phyloP scores from a whole-genome alignment of 2,888 invertebrate species.

The Reticulitermes lucifugus region DNA sequence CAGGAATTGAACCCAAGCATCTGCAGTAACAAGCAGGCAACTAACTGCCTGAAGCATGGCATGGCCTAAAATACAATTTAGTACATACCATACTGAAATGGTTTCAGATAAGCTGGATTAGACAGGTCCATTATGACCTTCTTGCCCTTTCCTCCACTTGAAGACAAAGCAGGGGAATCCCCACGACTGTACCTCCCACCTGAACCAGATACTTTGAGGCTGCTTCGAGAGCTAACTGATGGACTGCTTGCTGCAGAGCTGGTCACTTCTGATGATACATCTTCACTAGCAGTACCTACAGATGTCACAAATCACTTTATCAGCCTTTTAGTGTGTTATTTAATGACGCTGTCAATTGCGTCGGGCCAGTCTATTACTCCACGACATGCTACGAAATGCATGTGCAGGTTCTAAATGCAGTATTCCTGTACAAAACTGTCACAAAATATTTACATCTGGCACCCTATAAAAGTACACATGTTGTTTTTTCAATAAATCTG shows the following conservation, averaged over 20 bases:
- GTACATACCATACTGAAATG: slow-evolving; percentile 55
- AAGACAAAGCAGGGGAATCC: slow-evolving; percentile 17
- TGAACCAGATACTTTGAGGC: background rate
- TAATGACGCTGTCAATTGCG: no score
- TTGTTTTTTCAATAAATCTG: no score
- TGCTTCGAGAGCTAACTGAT: slow-evolving; percentile 35
- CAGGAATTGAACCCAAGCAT: no score
- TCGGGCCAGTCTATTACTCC: no score
- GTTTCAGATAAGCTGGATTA: slow-evolving; percentile 55
- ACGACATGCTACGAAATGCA: no score
- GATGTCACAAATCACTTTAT: background rate
- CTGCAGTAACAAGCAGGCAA: background rate
- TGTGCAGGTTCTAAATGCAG: no score
- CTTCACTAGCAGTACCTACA: slow-evolving; percentile 14
- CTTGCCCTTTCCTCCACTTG: slow-evolving; percentile 25
- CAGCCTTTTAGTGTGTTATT: no score
- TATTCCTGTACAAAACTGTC: no score
- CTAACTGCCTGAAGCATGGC: no score
- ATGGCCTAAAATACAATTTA: no score
- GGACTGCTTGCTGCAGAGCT: slow-evolving; percentile 37
- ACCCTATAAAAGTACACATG: no score
- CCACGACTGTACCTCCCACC: slow-evolving; percentile 15
- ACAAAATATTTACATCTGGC: no score
- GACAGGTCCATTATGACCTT: slow-evolving; percentile 49
- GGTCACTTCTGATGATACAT: slow-evolving; percentile 11